These are phyloP conservation scores for Drosophila meridionalis DNA, from an alignment of 2,888 invertebrate species.

Conservation along the genomic window DNA sequence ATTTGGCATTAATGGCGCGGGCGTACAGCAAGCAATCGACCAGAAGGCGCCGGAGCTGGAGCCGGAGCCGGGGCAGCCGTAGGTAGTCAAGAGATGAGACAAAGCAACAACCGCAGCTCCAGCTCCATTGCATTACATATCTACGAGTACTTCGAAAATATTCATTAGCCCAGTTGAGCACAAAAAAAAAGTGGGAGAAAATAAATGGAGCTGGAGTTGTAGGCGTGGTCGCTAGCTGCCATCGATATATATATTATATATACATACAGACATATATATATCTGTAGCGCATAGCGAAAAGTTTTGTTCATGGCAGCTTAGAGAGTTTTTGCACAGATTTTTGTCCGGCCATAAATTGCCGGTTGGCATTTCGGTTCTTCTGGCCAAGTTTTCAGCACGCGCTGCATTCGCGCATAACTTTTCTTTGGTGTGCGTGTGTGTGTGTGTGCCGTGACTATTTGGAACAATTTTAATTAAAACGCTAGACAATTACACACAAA, in stretches of 20 bases:
- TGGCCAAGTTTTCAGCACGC: slow-evolving; percentile 71
- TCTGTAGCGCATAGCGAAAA: slow-evolving; percentile 29
- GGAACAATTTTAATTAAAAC: slow-evolving; percentile 78
- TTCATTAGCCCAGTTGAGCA: slow-evolving; percentile 65
- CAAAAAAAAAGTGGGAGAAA: background rate
- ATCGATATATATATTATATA: slow-evolving; percentile 30
- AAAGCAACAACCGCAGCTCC: slow-evolving; percentile 64
- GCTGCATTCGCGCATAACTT: slow-evolving; percentile 62
- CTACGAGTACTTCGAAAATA: slow-evolving; percentile 56
- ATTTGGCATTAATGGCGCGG: slow-evolving; percentile 70
- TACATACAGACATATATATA: slow-evolving; percentile 6
- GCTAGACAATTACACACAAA: slow-evolving; percentile 73
- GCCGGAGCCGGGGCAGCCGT: background rate
- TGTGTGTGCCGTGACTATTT: slow-evolving; percentile 61
- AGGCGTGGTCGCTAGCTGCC: slow-evolving; percentile 33
- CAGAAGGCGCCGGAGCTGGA: slow-evolving; percentile 18
- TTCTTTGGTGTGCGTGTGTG: slow-evolving; percentile 22
- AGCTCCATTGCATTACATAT: slow-evolving; percentile 57
- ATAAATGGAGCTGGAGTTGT: slow-evolving; percentile 12
- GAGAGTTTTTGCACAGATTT: slow-evolving; percentile 70
- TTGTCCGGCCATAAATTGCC: slow-evolving; percentile 69
- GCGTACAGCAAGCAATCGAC: slow-evolving; percentile 50
- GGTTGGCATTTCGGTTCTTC: slow-evolving; percentile 52
- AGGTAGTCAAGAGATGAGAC: slow-evolving; percentile 29
- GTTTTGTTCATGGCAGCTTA: slow-evolving; percentile 68